Percentiles rank a stretch among this genome's conserved stretches.
Conservation (phyloP, 2,797 vertebrate species). For the Tenualosa ilisha region DNA sequence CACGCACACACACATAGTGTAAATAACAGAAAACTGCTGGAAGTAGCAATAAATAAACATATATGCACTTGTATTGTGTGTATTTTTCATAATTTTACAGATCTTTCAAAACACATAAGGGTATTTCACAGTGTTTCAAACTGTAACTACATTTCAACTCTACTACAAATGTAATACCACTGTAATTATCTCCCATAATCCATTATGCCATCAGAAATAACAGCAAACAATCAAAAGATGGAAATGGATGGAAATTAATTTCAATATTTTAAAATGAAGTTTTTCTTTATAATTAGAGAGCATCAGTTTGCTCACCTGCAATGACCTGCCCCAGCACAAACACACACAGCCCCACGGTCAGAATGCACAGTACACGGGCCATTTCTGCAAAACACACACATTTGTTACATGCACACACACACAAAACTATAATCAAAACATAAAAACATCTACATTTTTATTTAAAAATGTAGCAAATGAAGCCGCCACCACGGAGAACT, state of each 20-base stretch:
- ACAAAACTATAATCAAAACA: not conserved
- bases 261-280: not conserved
- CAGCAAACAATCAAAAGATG: no score
- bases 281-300: not conserved
- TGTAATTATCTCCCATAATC: no score
- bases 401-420: not conserved
- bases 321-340: constrained; percentile 39
- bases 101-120: not conserved
- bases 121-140: no score
- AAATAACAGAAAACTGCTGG: not conserved
- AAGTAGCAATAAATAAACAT: not conserved
- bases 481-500: no score
- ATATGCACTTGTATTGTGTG: not conserved
- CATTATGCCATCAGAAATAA: no score
- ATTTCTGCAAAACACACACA: constrained; percentile 50
- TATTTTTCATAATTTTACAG: not conserved
- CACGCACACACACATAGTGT: not conserved
- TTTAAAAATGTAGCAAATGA: no score
- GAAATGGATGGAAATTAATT: no score
- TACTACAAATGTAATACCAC: no score
- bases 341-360: constrained; percentile 48
- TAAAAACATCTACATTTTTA: not conserved
- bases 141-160: no score
- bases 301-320: constrained; percentile 25
- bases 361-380: constrained; percentile 45